Base-by-base conservation (phyloP, 2,888 invertebrate genomes). In the Caenorhabditis japonica region DNA sequence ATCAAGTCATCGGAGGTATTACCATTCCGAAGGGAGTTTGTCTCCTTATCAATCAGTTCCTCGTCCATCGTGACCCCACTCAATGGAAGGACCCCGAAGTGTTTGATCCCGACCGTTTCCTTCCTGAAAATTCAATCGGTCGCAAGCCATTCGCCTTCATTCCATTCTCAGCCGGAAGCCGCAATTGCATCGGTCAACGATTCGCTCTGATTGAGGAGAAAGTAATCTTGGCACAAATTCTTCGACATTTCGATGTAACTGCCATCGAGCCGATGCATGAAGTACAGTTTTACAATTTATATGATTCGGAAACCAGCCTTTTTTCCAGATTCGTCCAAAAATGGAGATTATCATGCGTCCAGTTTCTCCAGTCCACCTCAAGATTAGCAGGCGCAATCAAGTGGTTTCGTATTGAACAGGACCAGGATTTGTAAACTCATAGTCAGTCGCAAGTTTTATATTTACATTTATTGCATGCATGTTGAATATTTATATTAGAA, bases 101-200 rank as follows among this genome's bases (percentile, higher is more conserved):
- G 2, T 90, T 88, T 79, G 84, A 88, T 64, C 90, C 90, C 1
- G 89, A 89, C 43, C 83, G 90, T 25, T 86, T 90, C 72, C 73
- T 87, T 23, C 86, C 87, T 4, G 88, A 89, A 49, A 88, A 88
- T 56, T 59, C 78, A 3, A 59, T 66, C 10, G 80, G 81, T 3
- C 84, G 89, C 39, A 88, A 89, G 76, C 88, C 90, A 2, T 90
- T 83, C 81, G 84, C 89, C 19, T 90, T 87, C 77, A 83, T 90
- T 4, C 90, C 90, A 1, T 90, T 90, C 81, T 89, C 89, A 2
- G 90, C 89, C 38, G 90, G 90, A 3, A 84, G 87, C 3, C 83
- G 90, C 23, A 90, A 90, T 80, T 90, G 90, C 75, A 90, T 90
- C 39, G 90, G 90, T 83, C 85, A 87, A 83, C 75, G 85, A 44